Evolutionary conservation across 2,113 vertebrate genomes (phyloP).

Genomic region (Odobenus rosmarus): DNA sequence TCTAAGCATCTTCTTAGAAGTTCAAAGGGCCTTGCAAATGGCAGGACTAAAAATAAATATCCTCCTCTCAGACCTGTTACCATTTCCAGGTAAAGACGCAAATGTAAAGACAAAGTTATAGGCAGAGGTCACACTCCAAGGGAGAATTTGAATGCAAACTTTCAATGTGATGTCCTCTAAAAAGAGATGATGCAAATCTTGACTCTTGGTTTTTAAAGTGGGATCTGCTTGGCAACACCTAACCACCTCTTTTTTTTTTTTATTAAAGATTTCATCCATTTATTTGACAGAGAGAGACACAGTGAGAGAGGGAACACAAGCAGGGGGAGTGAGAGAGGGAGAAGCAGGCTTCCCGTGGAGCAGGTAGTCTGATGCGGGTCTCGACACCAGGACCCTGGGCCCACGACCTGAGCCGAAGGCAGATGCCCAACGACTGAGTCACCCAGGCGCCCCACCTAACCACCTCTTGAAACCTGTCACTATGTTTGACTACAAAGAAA

Average conservation of each 20-base stretch:
- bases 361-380: no score
- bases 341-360: no score
- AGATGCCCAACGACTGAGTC: no score
- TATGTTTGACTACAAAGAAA: slow-evolving; percentile 19
- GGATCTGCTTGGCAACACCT: slow-evolving; percentile 51
- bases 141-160: slow-evolving; percentile 51
- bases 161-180: slow-evolving; percentile 38
- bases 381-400: no score
- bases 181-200: slow-evolving; percentile 46
- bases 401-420: no score
- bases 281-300: no score
- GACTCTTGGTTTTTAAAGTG: slow-evolving; percentile 68
- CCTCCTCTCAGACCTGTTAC: background rate
- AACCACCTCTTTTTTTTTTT: background rate
- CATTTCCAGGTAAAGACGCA: slow-evolving; percentile 60
- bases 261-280: no score
- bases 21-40: slow-evolving; percentile 43
- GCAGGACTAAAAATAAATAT: slow-evolving; percentile 32
- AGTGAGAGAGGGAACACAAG: no score
- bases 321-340: no score
- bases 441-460: background rate
- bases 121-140: slow-evolving; percentile 17
- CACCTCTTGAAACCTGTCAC: slow-evolving; percentile 15
- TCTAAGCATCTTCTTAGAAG: slow-evolving; percentile 49
- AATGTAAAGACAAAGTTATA: slow-evolving; percentile 49